Conservation (phyloP, 2,888 invertebrate species). For the Eilema caniola region DNA sequence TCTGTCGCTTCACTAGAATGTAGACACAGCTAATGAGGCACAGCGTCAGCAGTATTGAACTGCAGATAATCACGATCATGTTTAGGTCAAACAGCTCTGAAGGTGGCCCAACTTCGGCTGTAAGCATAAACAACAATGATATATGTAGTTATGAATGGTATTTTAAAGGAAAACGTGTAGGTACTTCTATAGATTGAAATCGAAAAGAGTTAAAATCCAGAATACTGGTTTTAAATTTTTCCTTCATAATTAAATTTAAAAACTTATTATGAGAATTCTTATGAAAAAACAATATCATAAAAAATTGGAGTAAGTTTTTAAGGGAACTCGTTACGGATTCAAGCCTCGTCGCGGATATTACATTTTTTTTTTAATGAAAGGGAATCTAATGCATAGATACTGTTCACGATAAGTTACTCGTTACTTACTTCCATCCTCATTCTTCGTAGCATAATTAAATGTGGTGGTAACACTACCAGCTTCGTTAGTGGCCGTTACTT, state of each 20-base stretch:
- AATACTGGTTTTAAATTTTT: too few species aligned
- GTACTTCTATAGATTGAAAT: too few species aligned
- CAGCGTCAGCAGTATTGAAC: constrained; percentile 75
- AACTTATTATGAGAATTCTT: too few species aligned
- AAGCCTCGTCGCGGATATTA: too few species aligned
- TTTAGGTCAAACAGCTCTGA: constrained; percentile 79
- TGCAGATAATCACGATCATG: constrained; percentile 80
- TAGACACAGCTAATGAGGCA: constrained; percentile 80
- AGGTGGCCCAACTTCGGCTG: constrained; percentile 83
- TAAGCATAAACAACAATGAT: constrained; percentile 31
- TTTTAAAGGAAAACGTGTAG: neutral
- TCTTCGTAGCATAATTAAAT: constrained; percentile 88
- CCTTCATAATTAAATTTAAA: too few species aligned
- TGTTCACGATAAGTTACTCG: neutral
- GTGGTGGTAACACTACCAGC: constrained; percentile 87
- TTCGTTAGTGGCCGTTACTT: constrained; percentile 88
- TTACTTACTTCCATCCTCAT: constrained; percentile 87
- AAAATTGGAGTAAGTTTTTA: too few species aligned
- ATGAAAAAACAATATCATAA: too few species aligned
- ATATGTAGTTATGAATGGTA: neutral
- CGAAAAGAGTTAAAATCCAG: too few species aligned
- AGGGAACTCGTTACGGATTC: too few species aligned
- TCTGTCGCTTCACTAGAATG: constrained; percentile 77
- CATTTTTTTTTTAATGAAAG: too few species aligned
- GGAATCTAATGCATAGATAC: too few species aligned